Conservation (phyloP, 2,797 vertebrate genomes). For the Betta splendens region DNA sequence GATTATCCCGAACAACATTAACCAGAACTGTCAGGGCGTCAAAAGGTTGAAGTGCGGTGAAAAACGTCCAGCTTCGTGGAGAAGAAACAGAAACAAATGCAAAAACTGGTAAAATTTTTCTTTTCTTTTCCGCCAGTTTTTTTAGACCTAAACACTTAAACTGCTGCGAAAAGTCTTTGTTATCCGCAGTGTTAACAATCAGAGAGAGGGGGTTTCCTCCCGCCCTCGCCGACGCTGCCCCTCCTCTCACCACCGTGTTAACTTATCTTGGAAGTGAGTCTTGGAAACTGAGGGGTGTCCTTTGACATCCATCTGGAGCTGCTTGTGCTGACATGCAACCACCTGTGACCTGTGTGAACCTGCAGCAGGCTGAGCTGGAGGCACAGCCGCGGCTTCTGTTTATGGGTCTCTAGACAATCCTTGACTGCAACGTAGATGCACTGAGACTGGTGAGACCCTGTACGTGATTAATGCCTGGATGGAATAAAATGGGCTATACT, state of each 20-base stretch:
- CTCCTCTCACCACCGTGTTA: slow-evolving; percentile 28
- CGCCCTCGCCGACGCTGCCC: slow-evolving; percentile 18
- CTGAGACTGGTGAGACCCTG: no score
- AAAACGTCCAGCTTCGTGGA: slow-evolving; percentile 21
- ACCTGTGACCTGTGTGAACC: slow-evolving; percentile 61
- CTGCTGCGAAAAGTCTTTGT: not conserved
- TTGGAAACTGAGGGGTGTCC: slow-evolving; percentile 52
- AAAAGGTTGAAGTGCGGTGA: slow-evolving; percentile 26
- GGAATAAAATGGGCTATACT: no score
- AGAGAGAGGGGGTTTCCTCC: slow-evolving; percentile 29
- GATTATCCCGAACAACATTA: slow-evolving; percentile 58
- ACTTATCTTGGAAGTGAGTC: slow-evolving; percentile 37
- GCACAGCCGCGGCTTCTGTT: not conserved
- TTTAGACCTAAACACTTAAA: slow-evolving; percentile 1
- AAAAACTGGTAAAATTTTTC: not conserved
- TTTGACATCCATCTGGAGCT: slow-evolving; percentile 64
- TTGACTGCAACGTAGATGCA: no score
- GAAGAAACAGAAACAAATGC: slow-evolving; percentile 11
- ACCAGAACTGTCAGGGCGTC: slow-evolving; percentile 61
- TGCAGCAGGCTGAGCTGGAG: slow-evolving; percentile 35
- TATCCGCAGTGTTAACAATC: not conserved
- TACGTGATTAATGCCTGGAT: no score
- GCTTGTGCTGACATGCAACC: slow-evolving; percentile 55
- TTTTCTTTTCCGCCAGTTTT: not conserved
- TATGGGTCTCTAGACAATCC: no score